Conservation (phyloP, 2,888 invertebrate genomes). For the Bellardia bayeri region DNA sequence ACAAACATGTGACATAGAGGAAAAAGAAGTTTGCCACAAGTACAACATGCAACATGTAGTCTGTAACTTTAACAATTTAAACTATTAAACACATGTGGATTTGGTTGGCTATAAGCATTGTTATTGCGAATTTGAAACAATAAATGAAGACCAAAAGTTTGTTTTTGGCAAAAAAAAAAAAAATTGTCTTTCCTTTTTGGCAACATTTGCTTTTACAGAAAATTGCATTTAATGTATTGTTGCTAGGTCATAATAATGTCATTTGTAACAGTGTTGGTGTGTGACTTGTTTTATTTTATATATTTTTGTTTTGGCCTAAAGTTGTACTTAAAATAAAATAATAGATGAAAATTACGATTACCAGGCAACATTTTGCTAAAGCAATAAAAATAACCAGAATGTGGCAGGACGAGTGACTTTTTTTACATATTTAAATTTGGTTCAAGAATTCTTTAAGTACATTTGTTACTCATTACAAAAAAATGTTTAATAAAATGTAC, state of each 20-base stretch:
- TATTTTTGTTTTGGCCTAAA: constrained; percentile 24
- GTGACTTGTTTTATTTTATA: neutral
- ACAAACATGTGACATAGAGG: constrained; percentile 59
- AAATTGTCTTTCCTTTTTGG: constrained; percentile 22
- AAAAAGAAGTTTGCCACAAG: constrained; percentile 56
- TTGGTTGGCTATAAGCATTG: neutral
- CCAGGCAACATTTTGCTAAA: constrained; percentile 41
- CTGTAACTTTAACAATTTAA: constrained; percentile 42
- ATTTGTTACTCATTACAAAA: constrained; percentile 29
- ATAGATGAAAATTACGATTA: constrained; percentile 44
- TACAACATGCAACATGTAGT: constrained; percentile 68
- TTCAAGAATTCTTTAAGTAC: neutral
- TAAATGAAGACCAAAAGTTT: constrained; percentile 55
- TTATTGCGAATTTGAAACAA: constrained; percentile 27
- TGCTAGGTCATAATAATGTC: constrained; percentile 45
- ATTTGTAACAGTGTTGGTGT: constrained; percentile 19
- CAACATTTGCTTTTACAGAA: constrained; percentile 36
- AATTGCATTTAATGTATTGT: constrained; percentile 49
- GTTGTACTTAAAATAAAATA: constrained; percentile 62
- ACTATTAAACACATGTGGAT: constrained; percentile 42
- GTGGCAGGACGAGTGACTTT: too few relatives aligned
- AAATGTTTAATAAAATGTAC: neutral
- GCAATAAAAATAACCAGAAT: neutral
- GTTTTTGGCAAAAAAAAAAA: neutral
- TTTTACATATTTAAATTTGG: too few relatives aligned